Evolutionary conservation across 2,113 vertebrate species (phyloP), one percentile per base, ranked within the genome.

Genomic region (Erythrolamprus reginae): DNA sequence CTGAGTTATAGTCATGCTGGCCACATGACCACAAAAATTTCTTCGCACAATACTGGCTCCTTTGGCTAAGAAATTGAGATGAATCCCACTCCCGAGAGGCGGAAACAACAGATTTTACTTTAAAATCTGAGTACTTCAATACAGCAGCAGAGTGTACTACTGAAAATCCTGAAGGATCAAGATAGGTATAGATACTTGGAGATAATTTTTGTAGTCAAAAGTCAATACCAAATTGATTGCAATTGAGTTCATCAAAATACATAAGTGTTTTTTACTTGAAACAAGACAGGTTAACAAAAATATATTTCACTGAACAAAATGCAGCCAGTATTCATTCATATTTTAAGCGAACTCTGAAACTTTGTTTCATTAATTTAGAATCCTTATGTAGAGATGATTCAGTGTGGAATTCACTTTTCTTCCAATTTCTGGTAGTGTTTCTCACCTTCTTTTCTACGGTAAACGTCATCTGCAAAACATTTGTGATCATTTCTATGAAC

Each of bases 371-470:
- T 51, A 70, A 42, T 85, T 90, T 84, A 58, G n/a, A 58, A 53
- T 93, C 97, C 93, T 91, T 94, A 97, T 92, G 95, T 92, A 92
- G 92, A 95, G 90, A 93, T 4, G 53, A 86, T 84, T 90, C 89
- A 90, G 28, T 12, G 91, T 93, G 21, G 90, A 94, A 94, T 92
- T 94, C 95, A 42, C 85, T 93, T 96, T 86, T 97, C 96, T 83
- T 97, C 92, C 89, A 98, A 94, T 92, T 95, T 98, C 88, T 92
- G 94, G 23, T 98, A 98, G 65, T 95, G 95, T 89, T 98, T 97
- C 90, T 99, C 98, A 21, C 98, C 98, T 28, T 56, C 96, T 93
- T 99, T 99, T 96, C 99, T 98, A 90, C 99, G 96, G 97, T 99
- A 99, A 94, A 99, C 99, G 47, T 99, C 99, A 97, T 99, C 99